Evolutionary conservation across 2,113 vertebrate species (phyloP).

Genomic region (human (Homo sapiens)): GRCh38 chr4:22398501-22399000

Average conservation of each 20-base stretch:
- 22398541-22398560: neutral
- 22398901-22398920: neutral
- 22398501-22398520: neutral
- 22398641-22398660: neutral
- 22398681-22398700: neutral
- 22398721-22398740: neutral
- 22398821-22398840: neutral
- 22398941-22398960: neutral
- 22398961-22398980: accelerated
- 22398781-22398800: neutral
- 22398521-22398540: neutral
- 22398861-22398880: neutral
- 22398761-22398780: neutral
- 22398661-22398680: neutral
- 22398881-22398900: neutral
- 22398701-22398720: neutral
- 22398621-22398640: neutral
- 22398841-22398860: neutral
- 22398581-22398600: neutral
- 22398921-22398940: accelerated
- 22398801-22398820: neutral
- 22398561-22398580: neutral
- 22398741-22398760: neutral
- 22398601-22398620: neutral
- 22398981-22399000: neutral